phyloP scores from a whole-genome alignment of 2,888 invertebrate genomes.

The Campaea margaritaria region DNA sequence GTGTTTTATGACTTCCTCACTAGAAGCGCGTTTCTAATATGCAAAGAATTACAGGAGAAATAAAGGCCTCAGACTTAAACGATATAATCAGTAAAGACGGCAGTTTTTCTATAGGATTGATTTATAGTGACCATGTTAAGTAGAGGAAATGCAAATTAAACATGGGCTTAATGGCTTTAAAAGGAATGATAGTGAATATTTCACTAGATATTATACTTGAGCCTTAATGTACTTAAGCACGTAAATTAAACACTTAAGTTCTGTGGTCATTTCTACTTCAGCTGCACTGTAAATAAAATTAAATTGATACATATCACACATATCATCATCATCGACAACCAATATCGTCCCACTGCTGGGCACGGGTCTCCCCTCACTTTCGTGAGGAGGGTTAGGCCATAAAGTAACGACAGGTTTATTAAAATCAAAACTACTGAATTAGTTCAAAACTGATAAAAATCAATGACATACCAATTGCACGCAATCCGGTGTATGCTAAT shows the following conservation, averaged over 20 bases:
- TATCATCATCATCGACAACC: too few species aligned
- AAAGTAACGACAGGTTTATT: too few species aligned
- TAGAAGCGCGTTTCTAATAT: conserved; percentile 19
- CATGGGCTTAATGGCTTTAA: neutral
- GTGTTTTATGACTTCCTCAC: conserved; percentile 30
- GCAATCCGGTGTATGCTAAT: conserved; percentile 57
- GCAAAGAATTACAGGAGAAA: conserved; percentile 7
- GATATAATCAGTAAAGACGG: neutral
- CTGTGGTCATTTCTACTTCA: too few species aligned
- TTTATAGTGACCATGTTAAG: neutral
- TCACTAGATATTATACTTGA: too few species aligned
- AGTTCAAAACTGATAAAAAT: neutral
- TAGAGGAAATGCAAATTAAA: neutral
- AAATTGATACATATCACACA: too few species aligned
- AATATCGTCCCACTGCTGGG: too few species aligned
- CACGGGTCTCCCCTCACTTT: too few species aligned
- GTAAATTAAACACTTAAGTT: too few species aligned
- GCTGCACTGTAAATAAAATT: too few species aligned
- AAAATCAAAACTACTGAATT: neutral
- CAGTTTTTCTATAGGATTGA: neutral
- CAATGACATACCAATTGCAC: conserved; percentile 42
- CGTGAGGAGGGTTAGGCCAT: too few species aligned
- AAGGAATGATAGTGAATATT: too few species aligned
- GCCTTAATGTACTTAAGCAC: too few species aligned
- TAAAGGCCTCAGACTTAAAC: neutral